Percentiles rank a stretch among this genome's conserved stretches.
Evolutionary conservation across 2,888 invertebrate species (phyloP).

Genomic region (Alviniconcha strummeri): DNA sequence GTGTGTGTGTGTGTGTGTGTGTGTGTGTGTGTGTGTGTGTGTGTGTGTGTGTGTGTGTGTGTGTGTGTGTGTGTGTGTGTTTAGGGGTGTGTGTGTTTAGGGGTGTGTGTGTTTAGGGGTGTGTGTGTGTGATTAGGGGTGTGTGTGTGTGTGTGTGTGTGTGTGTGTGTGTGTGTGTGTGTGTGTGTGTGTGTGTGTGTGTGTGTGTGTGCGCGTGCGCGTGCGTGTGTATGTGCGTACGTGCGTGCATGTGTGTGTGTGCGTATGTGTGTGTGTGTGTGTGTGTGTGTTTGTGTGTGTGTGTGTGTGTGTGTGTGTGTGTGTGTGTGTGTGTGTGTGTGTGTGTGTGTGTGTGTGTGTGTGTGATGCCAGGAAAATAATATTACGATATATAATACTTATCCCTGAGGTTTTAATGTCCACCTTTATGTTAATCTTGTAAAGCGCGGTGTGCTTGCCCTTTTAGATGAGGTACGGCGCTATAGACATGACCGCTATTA

Average conservation of each 20-base stretch:
- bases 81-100: background rate
- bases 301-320: background rate
- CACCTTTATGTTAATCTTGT: no score
- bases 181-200: background rate
- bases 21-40: constrained; percentile 9
- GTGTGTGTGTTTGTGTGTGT: background rate
- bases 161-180: background rate
- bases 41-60: background rate
- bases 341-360: background rate
- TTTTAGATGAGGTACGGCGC: no score
- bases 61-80: constrained; percentile 4
- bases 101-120: background rate
- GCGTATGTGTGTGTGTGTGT: constrained; percentile 4
- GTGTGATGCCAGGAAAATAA: background rate
- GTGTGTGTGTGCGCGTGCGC: background rate
- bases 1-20: constrained; percentile 9
- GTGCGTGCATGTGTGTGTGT: constrained; percentile 2
- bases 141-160: background rate
- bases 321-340: constrained; percentile 11
- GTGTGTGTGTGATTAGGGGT: background rate
- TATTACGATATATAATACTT: no score
- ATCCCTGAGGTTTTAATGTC: no score
- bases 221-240: background rate
- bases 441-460: no score
- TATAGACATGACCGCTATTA: no score